Evolutionary conservation across 2,888 invertebrate species (phyloP).

Genomic region (Perizoma affinitatum): DNA sequence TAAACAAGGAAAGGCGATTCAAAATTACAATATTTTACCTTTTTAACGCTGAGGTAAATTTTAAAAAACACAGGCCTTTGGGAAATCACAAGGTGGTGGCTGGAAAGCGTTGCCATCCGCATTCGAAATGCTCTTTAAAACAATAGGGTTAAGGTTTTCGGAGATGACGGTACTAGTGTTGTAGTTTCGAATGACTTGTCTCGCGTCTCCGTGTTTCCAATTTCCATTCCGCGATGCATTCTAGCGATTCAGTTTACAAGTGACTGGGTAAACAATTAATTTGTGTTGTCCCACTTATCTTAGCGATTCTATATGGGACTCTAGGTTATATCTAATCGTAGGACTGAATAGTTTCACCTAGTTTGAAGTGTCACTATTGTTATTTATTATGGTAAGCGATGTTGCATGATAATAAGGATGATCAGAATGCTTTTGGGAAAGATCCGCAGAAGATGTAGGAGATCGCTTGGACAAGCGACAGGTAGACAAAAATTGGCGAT

Average conservation of each 20-base stretch:
- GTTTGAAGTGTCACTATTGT: too few species aligned
- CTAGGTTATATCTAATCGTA: conserved; percentile 3
- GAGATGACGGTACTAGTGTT: conserved; percentile 30
- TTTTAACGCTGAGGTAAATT: conserved; percentile 68
- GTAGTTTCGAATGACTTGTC: conserved; percentile 55
- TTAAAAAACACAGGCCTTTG: conserved; percentile 75
- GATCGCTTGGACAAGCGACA: too few species aligned
- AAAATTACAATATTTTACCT: conserved; percentile 69
- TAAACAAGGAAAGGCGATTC: conserved; percentile 55
- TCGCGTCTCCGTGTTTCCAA: conserved; percentile 46
- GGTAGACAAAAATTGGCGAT: too few species aligned
- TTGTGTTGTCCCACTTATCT: conserved; percentile 24
- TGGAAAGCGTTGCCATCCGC: conserved; percentile 48
- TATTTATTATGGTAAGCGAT: too few species aligned
- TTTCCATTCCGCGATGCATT: conserved; percentile 56
- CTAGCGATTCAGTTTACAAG: conserved; percentile 53
- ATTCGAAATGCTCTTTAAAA: conserved; percentile 56
- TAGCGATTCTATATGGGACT: conserved; percentile 8
- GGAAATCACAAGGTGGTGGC: conserved; percentile 74
- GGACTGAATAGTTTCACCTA: background rate
- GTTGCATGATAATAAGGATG: too few species aligned
- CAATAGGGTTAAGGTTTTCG: conserved; percentile 43
- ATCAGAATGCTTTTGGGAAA: too few species aligned
- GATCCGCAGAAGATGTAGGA: too few species aligned
- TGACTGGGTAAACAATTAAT: conserved; percentile 52